Evolutionary conservation across 2,113 vertebrate species (phyloP).

Genomic region (Cygnus atratus): DNA sequence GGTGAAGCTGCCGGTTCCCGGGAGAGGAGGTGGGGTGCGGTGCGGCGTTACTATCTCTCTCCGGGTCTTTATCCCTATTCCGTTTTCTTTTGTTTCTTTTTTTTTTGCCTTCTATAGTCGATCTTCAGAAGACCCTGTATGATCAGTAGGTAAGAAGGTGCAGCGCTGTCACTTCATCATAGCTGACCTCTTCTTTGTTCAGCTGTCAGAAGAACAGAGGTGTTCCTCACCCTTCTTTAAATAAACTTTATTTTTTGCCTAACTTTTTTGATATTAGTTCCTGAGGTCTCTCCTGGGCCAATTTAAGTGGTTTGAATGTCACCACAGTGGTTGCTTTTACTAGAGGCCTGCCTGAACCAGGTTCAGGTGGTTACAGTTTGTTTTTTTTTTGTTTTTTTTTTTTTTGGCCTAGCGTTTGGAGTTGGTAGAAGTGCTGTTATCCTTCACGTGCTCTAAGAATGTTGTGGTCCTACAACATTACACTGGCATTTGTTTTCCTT

Average conservation of each 20-base stretch:
- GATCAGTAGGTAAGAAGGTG: background rate
- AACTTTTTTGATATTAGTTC: background rate
- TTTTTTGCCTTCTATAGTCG: rapidly evolving
- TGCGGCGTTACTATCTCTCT: too few species aligned
- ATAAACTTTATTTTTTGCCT: background rate
- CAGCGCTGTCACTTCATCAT: rapidly evolving
- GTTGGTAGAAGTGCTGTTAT: background rate
- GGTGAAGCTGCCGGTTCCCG: background rate
- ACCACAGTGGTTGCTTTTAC: background rate
- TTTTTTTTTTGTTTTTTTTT: background rate
- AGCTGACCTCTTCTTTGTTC: background rate
- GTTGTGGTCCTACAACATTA: background rate
- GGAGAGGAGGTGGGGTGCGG: background rate
- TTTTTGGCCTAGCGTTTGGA: background rate
- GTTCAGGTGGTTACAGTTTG: rapidly evolving
- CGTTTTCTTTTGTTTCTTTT: too few species aligned
- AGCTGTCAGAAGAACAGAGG: background rate
- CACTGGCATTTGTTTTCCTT: background rate
- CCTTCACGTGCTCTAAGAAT: too few species aligned
- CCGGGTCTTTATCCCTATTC: rapidly evolving
- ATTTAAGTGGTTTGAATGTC: background rate
- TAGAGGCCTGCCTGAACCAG: too few species aligned
- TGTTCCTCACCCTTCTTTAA: background rate
- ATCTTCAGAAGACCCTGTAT: background rate
- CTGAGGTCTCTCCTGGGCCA: background rate